A percentile compares a stretch with the other conserved stretches of the same genome.
phyloP scores from a whole-genome alignment of 1,140 invertebrate genomes.

The Paraescarpia echinospica region DNA sequence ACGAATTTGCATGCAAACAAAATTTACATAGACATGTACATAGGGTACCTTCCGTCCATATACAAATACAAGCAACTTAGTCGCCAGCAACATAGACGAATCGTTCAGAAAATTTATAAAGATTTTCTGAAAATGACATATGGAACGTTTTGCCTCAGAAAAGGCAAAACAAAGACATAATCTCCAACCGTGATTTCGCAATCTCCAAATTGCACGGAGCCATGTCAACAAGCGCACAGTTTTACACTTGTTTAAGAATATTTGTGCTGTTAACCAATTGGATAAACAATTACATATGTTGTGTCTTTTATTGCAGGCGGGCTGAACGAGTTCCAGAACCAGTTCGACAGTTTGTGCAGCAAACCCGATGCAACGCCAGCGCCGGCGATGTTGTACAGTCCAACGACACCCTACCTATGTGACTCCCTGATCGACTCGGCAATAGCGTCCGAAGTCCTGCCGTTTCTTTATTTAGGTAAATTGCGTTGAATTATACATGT shows the following conservation, averaged over 20 bases:
- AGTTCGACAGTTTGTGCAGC: slow-evolving; percentile 54
- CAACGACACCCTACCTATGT: slow-evolving; percentile 46
- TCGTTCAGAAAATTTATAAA: not conserved
- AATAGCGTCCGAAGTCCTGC: slow-evolving; percentile 78
- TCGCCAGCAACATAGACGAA: not conserved
- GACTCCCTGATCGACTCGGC: slow-evolving; percentile 72
- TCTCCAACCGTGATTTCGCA: not conserved
- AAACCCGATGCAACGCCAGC: slow-evolving; percentile 32
- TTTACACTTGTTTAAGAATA: not conserved
- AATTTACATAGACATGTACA: not conserved
- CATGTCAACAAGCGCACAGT: not conserved
- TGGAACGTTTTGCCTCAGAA: not conserved
- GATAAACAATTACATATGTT: not conserved
- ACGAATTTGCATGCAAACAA: not conserved
- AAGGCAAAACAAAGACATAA: not conserved
- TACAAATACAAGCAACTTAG: too few relatives aligned
- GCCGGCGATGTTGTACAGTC: slow-evolving; percentile 49
- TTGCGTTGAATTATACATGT: slow-evolving; percentile 12
- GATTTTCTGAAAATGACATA: not conserved
- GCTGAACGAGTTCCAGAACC: slow-evolving; percentile 54
- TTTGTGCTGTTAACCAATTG: not conserved
- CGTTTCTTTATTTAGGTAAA: slow-evolving; percentile 78
- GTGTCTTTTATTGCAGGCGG: slow-evolving; percentile 52
- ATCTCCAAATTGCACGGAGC: not conserved
- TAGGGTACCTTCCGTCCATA: too few relatives aligned